These are phyloP conservation scores for Cacoxenus indagator DNA, from an alignment of 2,888 invertebrate genomes.

Conservation along the genomic window DNA sequence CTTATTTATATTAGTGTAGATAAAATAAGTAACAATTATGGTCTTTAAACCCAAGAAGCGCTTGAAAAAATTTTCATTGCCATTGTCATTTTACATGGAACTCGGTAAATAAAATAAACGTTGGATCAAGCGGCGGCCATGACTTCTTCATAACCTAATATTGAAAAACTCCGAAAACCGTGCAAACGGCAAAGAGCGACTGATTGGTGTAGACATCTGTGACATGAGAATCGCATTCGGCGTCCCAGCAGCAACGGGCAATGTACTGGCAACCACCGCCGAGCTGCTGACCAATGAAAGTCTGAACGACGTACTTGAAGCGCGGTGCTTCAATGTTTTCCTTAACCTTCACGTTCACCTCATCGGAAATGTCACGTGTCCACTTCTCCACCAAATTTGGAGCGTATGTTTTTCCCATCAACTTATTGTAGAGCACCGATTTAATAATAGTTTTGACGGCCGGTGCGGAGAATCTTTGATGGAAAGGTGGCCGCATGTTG, in stretches of 20 bases:
- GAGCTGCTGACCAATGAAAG: constrained; percentile 87
- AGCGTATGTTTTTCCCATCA: constrained; percentile 65
- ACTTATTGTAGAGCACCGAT: constrained; percentile 45
- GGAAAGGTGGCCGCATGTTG: constrained; percentile 53
- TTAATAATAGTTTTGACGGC: constrained; percentile 46
- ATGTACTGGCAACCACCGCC: constrained; percentile 92
- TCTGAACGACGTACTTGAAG: constrained; percentile 92
- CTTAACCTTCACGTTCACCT: constrained; percentile 61
- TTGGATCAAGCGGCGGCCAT: no score
- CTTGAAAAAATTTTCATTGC: no score
- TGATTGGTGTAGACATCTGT: constrained; percentile 88
- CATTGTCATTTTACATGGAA: no score
- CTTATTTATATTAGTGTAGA: no score
- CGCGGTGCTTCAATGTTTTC: constrained; percentile 68
- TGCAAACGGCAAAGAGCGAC: constrained; percentile 85
- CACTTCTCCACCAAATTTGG: constrained; percentile 58
- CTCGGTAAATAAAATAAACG: no score
- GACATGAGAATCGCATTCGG: constrained; percentile 89
- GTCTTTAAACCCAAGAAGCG: no score
- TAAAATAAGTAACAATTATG: no score
- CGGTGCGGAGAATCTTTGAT: constrained; percentile 51
- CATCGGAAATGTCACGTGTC: constrained; percentile 67
- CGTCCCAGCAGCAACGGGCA: constrained; percentile 93
- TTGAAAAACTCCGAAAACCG: constrained; percentile 82
- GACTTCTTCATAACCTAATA: constrained; percentile 54